These are phyloP conservation scores for Ranitomeya variabilis DNA, from an alignment of 2,113 vertebrate species.

Conservation along the genomic window DNA sequence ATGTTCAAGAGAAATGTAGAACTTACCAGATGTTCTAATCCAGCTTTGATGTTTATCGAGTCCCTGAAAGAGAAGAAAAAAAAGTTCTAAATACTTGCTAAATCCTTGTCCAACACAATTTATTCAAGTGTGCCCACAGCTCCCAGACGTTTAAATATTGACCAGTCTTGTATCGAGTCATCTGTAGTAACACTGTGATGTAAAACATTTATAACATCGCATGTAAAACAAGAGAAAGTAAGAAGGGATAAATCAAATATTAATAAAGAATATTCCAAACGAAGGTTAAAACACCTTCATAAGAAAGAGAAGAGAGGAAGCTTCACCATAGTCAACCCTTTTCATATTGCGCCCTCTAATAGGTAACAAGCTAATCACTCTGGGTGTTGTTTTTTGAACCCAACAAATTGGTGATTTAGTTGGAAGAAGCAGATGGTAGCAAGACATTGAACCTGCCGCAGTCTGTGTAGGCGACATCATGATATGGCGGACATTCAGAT, in stretches of 20 bases:
- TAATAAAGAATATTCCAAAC: no score
- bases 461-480: no score
- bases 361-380: no score
- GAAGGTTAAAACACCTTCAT: no score
- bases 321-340: no score
- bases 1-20: constrained; percentile 85
- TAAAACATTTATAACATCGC: background rate
- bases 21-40: constrained; percentile 99
- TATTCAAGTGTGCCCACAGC: constrained; percentile 26
- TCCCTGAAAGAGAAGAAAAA: constrained; percentile 90
- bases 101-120: constrained; percentile 71
- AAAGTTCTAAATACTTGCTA: constrained; percentile 82
- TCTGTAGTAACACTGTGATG: background rate
- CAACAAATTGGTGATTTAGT: no score
- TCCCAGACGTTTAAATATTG: constrained; percentile 45
- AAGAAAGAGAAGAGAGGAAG: no score
- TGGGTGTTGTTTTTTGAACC: no score
- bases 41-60: constrained; percentile 85
- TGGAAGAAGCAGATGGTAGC: no score
- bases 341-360: no score
- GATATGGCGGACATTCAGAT: no score
- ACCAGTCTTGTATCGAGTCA: background rate
- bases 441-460: no score
- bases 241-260: background rate
- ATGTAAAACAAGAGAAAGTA: background rate